phyloP scores from a whole-genome alignment of 2,797 vertebrate species.

The Brachymystax lenok region DNA sequence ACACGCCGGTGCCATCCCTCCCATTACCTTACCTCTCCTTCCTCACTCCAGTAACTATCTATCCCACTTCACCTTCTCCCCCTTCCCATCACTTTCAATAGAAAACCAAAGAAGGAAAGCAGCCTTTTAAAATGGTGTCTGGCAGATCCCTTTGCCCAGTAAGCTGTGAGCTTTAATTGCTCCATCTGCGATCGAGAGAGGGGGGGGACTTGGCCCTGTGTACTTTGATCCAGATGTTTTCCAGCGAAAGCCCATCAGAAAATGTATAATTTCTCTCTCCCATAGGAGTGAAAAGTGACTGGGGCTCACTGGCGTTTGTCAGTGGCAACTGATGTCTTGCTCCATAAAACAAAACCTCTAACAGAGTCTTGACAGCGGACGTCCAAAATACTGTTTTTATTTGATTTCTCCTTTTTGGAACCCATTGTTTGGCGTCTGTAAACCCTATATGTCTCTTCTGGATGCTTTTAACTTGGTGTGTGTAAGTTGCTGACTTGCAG shows the following conservation, averaged over 20 bases:
- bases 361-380: constrained; percentile 15
- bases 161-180: constrained; percentile 48
- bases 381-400: constrained; percentile 32
- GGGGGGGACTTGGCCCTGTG: constrained; percentile 33
- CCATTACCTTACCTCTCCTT: background rate
- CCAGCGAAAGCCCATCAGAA: constrained; percentile 63
- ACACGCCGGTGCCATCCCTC: background rate
- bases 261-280: constrained; percentile 64
- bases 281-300: constrained; percentile 60
- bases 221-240: constrained; percentile 65
- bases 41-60: background rate
- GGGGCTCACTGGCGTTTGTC: constrained; percentile 47
- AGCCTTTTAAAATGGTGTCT: constrained; percentile 15
- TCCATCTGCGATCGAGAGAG: constrained; percentile 35
- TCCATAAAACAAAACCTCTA: constrained; percentile 52
- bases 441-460: background rate
- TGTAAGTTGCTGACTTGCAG: constrained; percentile 10
- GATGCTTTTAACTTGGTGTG: background rate
- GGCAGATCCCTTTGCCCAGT: constrained; percentile 20
- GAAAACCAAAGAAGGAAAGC: background rate
- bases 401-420: constrained; percentile 29
- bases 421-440: background rate
- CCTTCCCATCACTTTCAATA: background rate
- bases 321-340: constrained; percentile 50
- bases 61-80: background rate